Base-by-base conservation (phyloP, 2,113 vertebrate genomes). In the Sciurus niger region DNA sequence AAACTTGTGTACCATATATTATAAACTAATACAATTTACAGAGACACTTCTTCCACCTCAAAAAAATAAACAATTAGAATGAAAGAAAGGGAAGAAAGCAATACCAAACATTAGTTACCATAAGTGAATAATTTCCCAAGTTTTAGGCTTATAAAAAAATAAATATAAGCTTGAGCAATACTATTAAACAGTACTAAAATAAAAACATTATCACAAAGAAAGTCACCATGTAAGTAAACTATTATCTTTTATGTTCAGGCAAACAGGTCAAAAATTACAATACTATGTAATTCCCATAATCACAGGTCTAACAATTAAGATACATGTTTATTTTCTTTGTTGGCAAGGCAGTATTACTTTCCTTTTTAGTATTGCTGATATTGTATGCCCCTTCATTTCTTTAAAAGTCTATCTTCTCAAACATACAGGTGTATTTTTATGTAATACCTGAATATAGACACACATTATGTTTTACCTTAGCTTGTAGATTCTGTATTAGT, bases 391-490 rank as follows among this genome's bases (percentile, higher is more conserved):
- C 11, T 73, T 92, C 51, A 89, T 70, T 76, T 20, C 72, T 55
- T 68, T 70, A 32, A 76, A 92, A 83, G 8, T 83, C 8, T 80
- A 37, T 51, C 22, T 34, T 80, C 87, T 94, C 58, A 96, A 94
- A 78, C n/a, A 70, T 32, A 93, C 2, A 89, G 34, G 25, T 73
- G 6, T 70, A 89, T 40, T 12, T 93, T 37, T 77, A 89, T 17
- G 5, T 53, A 94, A 73, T 74, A 16, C 22, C 78, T 55, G 17
- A 79, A 30, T 25, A 24, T 76, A 97, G 79, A 96, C 9, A 86
- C 1, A 0, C 32, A 84, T 79, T 48, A 84, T 82, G 51, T 73
- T 96, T 94, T 98, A 99, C 99, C 99, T 98, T 98, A 96, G 20
- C 89, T 96, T 93, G 89, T 89, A 28, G 97, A 95, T 93, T 98